Conservation (phyloP, 2,888 invertebrate species). For the Nymphalis urticae region DNA sequence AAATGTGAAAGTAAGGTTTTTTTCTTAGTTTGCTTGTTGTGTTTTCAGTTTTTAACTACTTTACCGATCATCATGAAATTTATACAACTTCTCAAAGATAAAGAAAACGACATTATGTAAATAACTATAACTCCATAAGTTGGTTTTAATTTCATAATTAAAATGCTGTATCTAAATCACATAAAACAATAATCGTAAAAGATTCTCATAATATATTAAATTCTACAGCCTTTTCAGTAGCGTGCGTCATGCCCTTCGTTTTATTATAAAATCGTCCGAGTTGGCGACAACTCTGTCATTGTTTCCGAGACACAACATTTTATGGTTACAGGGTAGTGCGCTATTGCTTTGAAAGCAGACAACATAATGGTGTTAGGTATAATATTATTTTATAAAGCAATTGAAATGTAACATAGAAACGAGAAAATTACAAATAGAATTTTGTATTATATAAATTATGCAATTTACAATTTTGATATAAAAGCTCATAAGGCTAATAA, state of each 20-base stretch:
- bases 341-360: conserved; percentile 48
- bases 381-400: conserved; percentile 10
- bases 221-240: conserved; percentile 17
- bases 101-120: no score
- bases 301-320: conserved; percentile 70
- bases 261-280: conserved; percentile 41
- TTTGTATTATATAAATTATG: background rate
- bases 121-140: no score
- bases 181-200: no score
- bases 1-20: no score
- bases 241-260: conserved; percentile 39
- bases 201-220: conserved; percentile 4
- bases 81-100: no score
- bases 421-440: background rate
- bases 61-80: no score
- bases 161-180: no score
- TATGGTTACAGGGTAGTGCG: conserved; percentile 51
- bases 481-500: background rate
- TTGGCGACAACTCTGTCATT: conserved; percentile 47
- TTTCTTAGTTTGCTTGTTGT: no score
- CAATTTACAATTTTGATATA: background rate
- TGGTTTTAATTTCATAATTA: no score
- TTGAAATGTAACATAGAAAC: background rate
- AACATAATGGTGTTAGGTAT: conserved; percentile 30
- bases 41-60: no score